phyloP scores from a whole-genome alignment of 2,888 invertebrate species.

The Oxytorus armatus region DNA sequence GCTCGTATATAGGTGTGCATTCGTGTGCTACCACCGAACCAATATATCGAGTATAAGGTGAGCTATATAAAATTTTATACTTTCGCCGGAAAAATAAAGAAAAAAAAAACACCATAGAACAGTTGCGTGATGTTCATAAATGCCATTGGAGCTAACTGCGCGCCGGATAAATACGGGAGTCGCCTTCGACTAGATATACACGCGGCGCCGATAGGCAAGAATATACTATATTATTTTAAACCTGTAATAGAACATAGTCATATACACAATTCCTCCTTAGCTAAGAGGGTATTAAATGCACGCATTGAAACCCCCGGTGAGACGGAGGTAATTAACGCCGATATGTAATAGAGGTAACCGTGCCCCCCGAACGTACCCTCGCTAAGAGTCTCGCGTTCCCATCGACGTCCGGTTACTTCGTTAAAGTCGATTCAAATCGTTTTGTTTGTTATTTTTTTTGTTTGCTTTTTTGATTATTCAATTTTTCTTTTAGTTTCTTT shows the following conservation, averaged over 20 bases:
- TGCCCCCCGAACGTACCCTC: slow-evolving; percentile 7
- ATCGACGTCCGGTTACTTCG: slow-evolving; percentile 27
- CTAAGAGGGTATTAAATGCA: slow-evolving; percentile 31
- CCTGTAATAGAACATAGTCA: slow-evolving; percentile 27
- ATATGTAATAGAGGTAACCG: slow-evolving; percentile 42
- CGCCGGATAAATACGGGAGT: slow-evolving; percentile 14
- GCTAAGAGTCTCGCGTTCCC: slow-evolving; percentile 28
- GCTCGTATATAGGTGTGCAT: neutral
- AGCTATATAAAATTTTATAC: too few relatives aligned
- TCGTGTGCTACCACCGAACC: neutral
- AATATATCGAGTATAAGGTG: slow-evolving; percentile 42
- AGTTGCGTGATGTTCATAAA: slow-evolving; percentile 6
- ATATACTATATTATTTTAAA: slow-evolving; percentile 10
- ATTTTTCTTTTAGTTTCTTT: slow-evolving; percentile 1
- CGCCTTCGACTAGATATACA: slow-evolving; percentile 16
- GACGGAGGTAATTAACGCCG: slow-evolving; percentile 59
- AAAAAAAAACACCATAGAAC: too few relatives aligned
- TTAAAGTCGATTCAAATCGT: slow-evolving; percentile 42
- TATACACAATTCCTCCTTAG: neutral
- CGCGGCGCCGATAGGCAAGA: slow-evolving; percentile 17
- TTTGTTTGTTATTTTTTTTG: neutral
- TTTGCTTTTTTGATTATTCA: neutral
- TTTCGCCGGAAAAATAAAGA: too few relatives aligned
- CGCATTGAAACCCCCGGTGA: slow-evolving; percentile 31
- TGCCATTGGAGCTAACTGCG: slow-evolving; percentile 35